A percentile compares a stretch with the other conserved stretches of the same genome.
These are phyloP conservation scores for Atta colombica DNA, from an alignment of 1,140 invertebrate species.

Conservation along the genomic window DNA sequence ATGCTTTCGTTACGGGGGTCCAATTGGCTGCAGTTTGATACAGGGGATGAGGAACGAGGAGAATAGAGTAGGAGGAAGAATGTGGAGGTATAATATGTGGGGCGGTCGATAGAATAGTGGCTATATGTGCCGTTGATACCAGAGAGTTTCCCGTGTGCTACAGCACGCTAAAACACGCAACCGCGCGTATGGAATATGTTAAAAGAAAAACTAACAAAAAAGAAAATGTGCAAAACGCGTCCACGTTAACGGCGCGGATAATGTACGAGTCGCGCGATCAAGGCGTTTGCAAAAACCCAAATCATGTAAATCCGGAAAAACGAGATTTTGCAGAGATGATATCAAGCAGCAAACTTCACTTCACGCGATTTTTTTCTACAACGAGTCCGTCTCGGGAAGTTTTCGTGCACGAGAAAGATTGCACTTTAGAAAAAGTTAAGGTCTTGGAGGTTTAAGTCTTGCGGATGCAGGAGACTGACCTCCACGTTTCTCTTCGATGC, in stretches of 20 bases:
- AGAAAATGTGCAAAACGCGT: constrained; percentile 1
- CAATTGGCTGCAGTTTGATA: constrained; percentile 76
- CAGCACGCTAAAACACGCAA: constrained; percentile 42
- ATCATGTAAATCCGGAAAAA: constrained; percentile 40
- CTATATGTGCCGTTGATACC: constrained; percentile 59
- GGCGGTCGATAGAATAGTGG: constrained; percentile 74
- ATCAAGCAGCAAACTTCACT: constrained; percentile 9
- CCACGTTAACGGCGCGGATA: constrained; percentile 4
- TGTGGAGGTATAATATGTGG: constrained; percentile 75
- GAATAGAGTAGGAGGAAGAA: constrained; percentile 58
- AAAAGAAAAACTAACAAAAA: neutral
- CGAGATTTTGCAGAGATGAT: neutral
- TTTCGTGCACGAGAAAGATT: constrained; percentile 24
- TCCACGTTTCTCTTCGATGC: neutral
- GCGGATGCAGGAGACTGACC: neutral
- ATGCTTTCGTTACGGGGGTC: constrained; percentile 35
- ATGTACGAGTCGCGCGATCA: neutral
- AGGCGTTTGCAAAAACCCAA: constrained; percentile 7
- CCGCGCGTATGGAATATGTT: neutral
- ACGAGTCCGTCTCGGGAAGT: neutral
- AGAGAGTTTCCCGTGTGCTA: constrained; percentile 16
- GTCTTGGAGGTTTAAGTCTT: constrained; percentile 17
- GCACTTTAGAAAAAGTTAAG: constrained; percentile 9
- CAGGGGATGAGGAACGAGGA: constrained; percentile 48
- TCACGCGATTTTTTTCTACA: neutral